Evolutionary conservation across 2,113 vertebrate species (phyloP).

Genomic region (Leucoraja erinaceus): DNA sequence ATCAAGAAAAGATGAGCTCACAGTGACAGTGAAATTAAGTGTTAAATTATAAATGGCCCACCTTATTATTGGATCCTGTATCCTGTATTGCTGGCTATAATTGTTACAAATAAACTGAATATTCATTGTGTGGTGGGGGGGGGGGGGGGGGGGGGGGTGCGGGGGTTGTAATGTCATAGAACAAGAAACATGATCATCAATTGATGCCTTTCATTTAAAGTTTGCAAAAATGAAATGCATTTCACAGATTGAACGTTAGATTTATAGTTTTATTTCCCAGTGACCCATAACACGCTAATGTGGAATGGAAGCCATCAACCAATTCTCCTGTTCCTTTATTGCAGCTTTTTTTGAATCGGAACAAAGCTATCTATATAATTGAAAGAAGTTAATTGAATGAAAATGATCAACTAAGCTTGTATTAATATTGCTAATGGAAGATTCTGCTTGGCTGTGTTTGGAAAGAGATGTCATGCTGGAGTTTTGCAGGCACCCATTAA

Average conservation of each 20-base stretch:
- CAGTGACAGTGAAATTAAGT: neutral
- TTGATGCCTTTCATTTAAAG: slow-evolving; percentile 89
- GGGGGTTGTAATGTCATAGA: slow-evolving; percentile 22
- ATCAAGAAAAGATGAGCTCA: neutral
- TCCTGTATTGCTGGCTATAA: neutral
- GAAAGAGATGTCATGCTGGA: slow-evolving; percentile 89
- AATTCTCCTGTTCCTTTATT: slow-evolving; percentile 91
- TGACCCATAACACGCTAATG: slow-evolving; percentile 93
- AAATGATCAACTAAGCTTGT: slow-evolving; percentile 99
- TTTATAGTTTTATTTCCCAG: slow-evolving; percentile 86
- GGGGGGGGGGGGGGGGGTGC: too few relatives aligned
- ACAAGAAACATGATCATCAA: slow-evolving; percentile 81
- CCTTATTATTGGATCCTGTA: slow-evolving; percentile 1
- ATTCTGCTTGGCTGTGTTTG: slow-evolving; percentile 98
- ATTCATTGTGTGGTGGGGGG: neutral
- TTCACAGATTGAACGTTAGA: slow-evolving; percentile 96
- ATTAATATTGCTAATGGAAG: slow-evolving; percentile 99
- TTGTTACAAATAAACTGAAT: neutral
- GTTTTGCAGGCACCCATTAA: slow-evolving; percentile 98
- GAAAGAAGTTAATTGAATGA: slow-evolving; percentile 99
- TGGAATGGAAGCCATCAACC: slow-evolving; percentile 86
- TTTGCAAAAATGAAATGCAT: slow-evolving; percentile 83
- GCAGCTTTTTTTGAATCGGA: slow-evolving; percentile 79
- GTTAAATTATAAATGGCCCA: neutral
- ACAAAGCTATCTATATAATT: slow-evolving; percentile 99